These are phyloP conservation scores for Musca domestica DNA, from an alignment of 1,140 invertebrate species.

Conservation along the genomic window DNA sequence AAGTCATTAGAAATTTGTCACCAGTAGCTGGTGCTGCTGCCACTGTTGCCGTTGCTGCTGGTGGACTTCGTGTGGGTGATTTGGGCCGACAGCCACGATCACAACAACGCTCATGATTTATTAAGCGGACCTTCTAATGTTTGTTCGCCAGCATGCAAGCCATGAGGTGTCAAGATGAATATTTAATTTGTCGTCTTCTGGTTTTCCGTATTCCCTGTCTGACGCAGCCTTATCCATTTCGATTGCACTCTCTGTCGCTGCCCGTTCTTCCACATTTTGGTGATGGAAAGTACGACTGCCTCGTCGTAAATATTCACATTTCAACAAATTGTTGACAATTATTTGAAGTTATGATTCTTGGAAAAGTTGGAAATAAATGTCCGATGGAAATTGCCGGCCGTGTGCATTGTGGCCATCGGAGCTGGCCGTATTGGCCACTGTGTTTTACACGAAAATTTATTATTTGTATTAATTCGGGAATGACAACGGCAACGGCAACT, in stretches of 20 bases:
- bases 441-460: too few relatives aligned
- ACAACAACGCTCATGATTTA: slow-evolving; percentile 2
- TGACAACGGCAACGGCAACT: neutral
- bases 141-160: neutral
- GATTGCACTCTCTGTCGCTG: neutral
- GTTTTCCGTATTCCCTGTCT: neutral
- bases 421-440: too few relatives aligned
- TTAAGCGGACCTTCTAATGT: slow-evolving; percentile 8
- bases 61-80: too few relatives aligned
- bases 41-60: too few relatives aligned
- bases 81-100: neutral
- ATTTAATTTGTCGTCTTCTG: neutral
- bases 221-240: neutral
- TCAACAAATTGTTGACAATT: too few relatives aligned
- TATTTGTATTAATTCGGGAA: too few relatives aligned
- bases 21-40: neutral
- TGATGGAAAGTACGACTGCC: neutral
- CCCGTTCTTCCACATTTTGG: neutral
- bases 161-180: neutral
- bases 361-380: too few relatives aligned
- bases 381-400: too few relatives aligned
- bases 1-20: slow-evolving; percentile 6
- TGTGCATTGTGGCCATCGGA: too few relatives aligned
- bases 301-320: neutral
- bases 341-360: too few relatives aligned